phyloP scores from a whole-genome alignment of 2,888 invertebrate genomes.

The Bombylius discolor region DNA sequence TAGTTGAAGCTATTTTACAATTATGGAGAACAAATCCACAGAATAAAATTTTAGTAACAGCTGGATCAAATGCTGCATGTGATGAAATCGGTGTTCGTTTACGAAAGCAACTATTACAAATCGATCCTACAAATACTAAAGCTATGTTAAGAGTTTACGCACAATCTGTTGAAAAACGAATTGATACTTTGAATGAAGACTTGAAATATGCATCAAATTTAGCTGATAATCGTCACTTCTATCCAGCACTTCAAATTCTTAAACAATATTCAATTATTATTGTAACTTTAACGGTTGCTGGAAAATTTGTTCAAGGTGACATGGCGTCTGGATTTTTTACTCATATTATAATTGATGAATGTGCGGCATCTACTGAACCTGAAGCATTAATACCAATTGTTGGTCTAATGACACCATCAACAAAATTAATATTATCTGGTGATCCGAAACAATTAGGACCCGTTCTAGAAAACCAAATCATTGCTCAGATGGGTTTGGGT shows the following conservation, averaged over 20 bases:
- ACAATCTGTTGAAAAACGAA: slow-evolving; percentile 28
- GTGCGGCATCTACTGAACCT: slow-evolving; percentile 58
- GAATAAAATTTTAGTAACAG: slow-evolving; percentile 46
- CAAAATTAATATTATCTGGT: slow-evolving; percentile 53
- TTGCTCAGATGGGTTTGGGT: slow-evolving; percentile 23
- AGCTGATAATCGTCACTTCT: slow-evolving; percentile 27
- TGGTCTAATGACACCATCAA: slow-evolving; percentile 26
- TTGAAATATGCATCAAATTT: slow-evolving; percentile 36
- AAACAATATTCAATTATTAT: slow-evolving; percentile 46
- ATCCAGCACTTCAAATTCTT: slow-evolving; percentile 38
- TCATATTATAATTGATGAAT: slow-evolving; percentile 64
- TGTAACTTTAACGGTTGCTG: slow-evolving; percentile 47
- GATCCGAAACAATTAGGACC: slow-evolving; percentile 65
- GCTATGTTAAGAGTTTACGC: slow-evolving; percentile 38
- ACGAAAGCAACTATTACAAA: slow-evolving; percentile 29
- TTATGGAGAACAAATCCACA: slow-evolving; percentile 33
- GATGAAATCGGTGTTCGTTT: slow-evolving; percentile 48
- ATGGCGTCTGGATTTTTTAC: slow-evolving; percentile 36
- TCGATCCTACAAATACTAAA: neutral
- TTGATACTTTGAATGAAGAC: slow-evolving; percentile 28
- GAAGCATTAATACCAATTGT: slow-evolving; percentile 49
- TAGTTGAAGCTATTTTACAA: slow-evolving; percentile 58
- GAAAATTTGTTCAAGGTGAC: slow-evolving; percentile 21
- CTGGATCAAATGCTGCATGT: slow-evolving; percentile 60
- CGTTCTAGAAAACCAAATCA: slow-evolving; percentile 36